Conservation (phyloP, 92 coral and sea anemone species). For the Zoanthus sansibaricus region DNA sequence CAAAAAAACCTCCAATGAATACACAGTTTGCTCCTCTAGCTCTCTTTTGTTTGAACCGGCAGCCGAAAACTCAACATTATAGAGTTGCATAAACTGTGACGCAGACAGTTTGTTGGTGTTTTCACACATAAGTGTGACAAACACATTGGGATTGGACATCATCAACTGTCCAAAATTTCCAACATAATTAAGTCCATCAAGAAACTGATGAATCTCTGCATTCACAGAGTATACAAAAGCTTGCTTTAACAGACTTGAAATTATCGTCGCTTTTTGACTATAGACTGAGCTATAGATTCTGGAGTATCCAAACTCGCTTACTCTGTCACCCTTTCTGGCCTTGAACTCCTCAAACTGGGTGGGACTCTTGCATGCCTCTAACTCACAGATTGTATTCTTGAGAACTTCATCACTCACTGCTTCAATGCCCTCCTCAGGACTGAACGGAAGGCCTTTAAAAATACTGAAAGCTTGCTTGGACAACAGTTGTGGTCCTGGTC, state of each 20-base stretch:
- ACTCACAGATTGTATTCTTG: conserved; percentile 10
- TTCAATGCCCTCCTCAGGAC: conserved; percentile 26
- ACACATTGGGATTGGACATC: no score
- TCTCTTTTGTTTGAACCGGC: no score
- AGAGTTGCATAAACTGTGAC: no score
- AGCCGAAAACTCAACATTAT: no score
- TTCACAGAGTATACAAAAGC: conserved; percentile 32
- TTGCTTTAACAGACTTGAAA: conserved; percentile 27
- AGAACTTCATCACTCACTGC: conserved; percentile 35
- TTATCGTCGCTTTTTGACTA: conserved; percentile 23
- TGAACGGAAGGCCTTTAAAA: conserved; percentile 41
- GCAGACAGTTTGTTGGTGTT: no score
- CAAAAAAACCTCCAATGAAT: no score
- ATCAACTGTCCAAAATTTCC: no score
- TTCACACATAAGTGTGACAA: no score
- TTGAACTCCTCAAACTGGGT: conserved; percentile 30
- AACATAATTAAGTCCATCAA: no score
- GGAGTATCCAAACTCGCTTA: conserved; percentile 33
- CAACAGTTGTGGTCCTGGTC: conserved; percentile 39
- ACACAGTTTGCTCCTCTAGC: no score
- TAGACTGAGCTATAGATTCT: conserved; percentile 39
- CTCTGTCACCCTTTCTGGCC: conserved; percentile 26
- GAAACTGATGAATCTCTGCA: not conserved
- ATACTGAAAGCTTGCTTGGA: conserved; percentile 21
- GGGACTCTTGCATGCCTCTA: conserved; percentile 35